Conservation (phyloP, 2,888 invertebrate genomes). For the Fabriciana adippe region DNA sequence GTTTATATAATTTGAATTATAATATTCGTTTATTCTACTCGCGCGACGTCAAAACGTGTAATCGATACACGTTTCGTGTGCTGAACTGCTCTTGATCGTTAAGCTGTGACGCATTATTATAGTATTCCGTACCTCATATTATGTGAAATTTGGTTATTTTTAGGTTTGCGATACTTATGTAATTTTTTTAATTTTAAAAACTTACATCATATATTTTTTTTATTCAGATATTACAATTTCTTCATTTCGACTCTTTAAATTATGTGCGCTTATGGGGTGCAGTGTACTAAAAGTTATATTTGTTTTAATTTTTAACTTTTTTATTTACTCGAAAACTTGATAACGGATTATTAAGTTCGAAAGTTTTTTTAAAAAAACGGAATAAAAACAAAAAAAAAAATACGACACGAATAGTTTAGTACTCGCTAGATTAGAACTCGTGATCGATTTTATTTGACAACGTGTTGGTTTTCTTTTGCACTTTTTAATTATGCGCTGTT, state of each 20-base stretch:
- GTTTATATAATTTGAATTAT: slow-evolving; percentile 3
- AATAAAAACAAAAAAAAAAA: slow-evolving; percentile 8
- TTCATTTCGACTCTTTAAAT: too few relatives aligned
- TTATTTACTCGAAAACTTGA: neutral
- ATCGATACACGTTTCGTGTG: too few relatives aligned
- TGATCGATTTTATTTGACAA: slow-evolving; percentile 7
- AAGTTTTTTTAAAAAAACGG: neutral
- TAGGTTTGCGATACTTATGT: too few relatives aligned
- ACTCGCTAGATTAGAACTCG: slow-evolving; percentile 15
- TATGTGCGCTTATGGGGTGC: neutral
- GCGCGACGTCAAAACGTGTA: neutral
- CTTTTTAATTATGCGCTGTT: neutral
- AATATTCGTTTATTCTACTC: neutral
- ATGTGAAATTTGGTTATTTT: too few relatives aligned
- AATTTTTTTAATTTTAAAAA: too few relatives aligned
- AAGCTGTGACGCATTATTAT: too few relatives aligned
- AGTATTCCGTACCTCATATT: too few relatives aligned
- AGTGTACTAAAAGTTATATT: neutral
- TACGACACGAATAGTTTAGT: slow-evolving; percentile 17
- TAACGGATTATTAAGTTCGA: neutral
- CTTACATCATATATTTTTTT: too few relatives aligned
- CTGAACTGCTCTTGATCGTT: too few relatives aligned
- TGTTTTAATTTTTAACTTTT: neutral
- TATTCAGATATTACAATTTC: too few relatives aligned
- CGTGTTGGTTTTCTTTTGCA: neutral